Evolutionary conservation across 2,113 vertebrate species (phyloP).

Genomic region (Campylorhamphus procurvoides): DNA sequence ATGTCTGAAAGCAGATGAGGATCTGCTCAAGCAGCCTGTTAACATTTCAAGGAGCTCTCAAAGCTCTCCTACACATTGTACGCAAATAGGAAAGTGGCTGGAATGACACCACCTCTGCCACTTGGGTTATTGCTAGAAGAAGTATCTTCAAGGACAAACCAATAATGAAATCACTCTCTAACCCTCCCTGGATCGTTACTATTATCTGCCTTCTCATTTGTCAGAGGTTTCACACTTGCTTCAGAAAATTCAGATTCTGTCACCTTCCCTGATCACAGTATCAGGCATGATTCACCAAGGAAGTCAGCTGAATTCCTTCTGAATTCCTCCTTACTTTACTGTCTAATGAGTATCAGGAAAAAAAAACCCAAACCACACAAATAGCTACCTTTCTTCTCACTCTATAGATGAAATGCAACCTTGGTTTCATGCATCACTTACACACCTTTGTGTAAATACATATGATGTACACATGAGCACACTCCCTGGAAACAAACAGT

Average conservation of each 20-base stretch:
- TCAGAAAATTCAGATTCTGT: neutral
- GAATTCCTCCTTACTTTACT: neutral
- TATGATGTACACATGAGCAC: neutral
- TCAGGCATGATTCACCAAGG: neutral
- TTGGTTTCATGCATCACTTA: neutral
- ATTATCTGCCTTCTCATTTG: neutral
- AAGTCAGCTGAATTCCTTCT: neutral
- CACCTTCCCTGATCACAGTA: neutral
- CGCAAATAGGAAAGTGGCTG: neutral
- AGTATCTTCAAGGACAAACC: neutral
- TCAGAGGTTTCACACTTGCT: neutral
- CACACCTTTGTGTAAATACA: neutral
- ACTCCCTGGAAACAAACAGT: neutral
- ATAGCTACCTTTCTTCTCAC: neutral
- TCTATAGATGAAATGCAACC: neutral
- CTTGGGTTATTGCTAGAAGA: neutral
- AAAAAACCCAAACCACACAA: neutral
- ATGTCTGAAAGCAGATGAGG: conserved; percentile 6
- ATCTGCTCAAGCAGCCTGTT: neutral
- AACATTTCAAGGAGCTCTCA: neutral
- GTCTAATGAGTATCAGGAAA: neutral
- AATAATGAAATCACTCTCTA: neutral
- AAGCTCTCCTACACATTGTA: neutral
- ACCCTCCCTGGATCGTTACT: neutral
- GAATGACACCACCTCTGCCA: neutral